These are phyloP conservation scores for Tetramorium simillimum DNA, from an alignment of 1,140 invertebrate genomes.

Conservation along the genomic window DNA sequence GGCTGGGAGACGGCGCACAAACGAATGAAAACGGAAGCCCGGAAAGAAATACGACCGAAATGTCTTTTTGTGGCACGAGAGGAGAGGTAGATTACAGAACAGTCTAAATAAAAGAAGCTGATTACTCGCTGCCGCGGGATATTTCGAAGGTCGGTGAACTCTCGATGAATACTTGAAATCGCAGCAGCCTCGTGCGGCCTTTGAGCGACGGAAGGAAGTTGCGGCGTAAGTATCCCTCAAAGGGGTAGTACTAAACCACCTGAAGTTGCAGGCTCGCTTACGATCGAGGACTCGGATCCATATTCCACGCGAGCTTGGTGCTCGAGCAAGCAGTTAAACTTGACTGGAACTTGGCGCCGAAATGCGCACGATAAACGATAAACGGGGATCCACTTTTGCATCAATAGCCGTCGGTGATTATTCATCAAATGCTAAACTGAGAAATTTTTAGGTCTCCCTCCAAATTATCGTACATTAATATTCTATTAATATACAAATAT, in stretches of 20 bases:
- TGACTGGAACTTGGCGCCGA: constrained; percentile 54
- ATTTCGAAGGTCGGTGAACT: constrained; percentile 39
- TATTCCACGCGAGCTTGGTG: constrained; percentile 60
- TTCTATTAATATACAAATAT: neutral
- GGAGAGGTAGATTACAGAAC: constrained; percentile 23
- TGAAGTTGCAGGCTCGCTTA: constrained; percentile 54
- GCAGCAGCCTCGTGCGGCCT: neutral
- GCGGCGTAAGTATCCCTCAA: constrained; percentile 55
- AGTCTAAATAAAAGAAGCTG: constrained; percentile 52
- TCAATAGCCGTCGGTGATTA: constrained; percentile 19
- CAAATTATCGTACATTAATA: neutral
- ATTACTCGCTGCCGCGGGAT: constrained; percentile 9
- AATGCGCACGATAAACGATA: constrained; percentile 66
- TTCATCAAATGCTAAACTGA: constrained; percentile 36
- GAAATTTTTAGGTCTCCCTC: neutral
- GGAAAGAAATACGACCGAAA: constrained; percentile 11
- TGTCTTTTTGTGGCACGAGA: constrained; percentile 23
- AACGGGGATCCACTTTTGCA: constrained; percentile 31
- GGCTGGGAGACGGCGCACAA: neutral
- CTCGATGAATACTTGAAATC: constrained; percentile 49
- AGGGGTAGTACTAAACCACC: constrained; percentile 33
- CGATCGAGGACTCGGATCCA: constrained; percentile 65
- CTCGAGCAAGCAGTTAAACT: constrained; percentile 67
- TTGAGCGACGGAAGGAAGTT: constrained; percentile 23
- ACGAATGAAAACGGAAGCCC: constrained; percentile 47